phyloP scores from a whole-genome alignment of 2,797 vertebrate genomes.

The Acanthurus tractus region DNA sequence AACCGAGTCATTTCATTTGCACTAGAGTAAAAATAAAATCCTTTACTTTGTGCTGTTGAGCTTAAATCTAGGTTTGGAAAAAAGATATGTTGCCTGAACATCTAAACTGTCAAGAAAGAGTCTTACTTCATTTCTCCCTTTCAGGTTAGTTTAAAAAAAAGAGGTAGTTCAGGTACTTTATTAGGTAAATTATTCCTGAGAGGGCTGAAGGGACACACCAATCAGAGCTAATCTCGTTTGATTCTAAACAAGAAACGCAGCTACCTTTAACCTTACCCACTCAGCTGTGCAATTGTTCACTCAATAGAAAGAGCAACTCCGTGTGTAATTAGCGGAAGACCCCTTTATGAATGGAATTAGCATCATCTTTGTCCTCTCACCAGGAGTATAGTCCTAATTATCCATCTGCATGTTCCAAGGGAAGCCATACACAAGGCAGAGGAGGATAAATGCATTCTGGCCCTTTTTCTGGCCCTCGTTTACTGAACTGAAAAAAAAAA shows the following conservation, averaged over 20 bases:
- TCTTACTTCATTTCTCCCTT: conserved; percentile 14
- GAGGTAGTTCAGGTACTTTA: conserved; percentile 62
- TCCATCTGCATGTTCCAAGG: conserved; percentile 70
- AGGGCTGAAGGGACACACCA: conserved; percentile 70
- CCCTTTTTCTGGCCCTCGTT: conserved; percentile 63
- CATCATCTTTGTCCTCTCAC: conserved; percentile 82
- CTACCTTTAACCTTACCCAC: conserved; percentile 80
- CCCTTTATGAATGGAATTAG: conserved; percentile 83
- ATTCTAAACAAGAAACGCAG: conserved; percentile 73
- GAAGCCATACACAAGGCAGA: conserved; percentile 59
- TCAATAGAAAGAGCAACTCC: conserved; percentile 68
- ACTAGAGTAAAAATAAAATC: conserved; percentile 38
- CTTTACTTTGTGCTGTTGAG: conserved; percentile 18
- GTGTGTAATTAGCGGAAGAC: conserved; percentile 81
- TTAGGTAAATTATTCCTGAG: conserved; percentile 73
- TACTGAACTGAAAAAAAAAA: conserved; percentile 27
- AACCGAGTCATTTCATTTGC: conserved; percentile 33
- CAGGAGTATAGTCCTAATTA: conserved; percentile 78
- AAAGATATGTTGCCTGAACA: background rate
- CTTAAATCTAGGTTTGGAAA: conserved; percentile 10
- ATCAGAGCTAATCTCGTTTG: conserved; percentile 77
- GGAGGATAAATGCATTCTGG: conserved; percentile 56
- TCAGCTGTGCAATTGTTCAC: conserved; percentile 80
- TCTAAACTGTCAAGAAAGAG: conserved; percentile 27
- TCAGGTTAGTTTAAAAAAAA: conserved; percentile 21